Conservation (phyloP, 2,113 vertebrate species). For the Buteo buteo region DNA sequence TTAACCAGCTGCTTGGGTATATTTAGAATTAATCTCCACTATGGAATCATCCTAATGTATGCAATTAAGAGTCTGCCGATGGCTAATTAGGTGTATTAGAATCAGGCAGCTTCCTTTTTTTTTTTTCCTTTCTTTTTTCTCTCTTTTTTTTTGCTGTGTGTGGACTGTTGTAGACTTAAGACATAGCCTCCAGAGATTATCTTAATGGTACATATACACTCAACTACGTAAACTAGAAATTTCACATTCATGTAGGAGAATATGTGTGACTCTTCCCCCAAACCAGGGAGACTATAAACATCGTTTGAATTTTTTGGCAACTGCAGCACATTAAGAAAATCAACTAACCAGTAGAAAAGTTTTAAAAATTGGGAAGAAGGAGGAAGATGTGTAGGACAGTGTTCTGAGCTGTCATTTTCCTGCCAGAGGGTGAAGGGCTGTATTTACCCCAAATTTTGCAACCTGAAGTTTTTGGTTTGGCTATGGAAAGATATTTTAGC, state of each 20-base stretch:
- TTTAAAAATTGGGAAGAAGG: background rate
- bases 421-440: background rate
- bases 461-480: background rate
- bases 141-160: background rate
- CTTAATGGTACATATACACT: conserved; percentile 3
- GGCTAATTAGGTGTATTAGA: conserved; percentile 99
- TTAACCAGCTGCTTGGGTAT: conserved; percentile 96
- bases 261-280: background rate
- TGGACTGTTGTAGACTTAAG: conserved; percentile 58
- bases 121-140: background rate
- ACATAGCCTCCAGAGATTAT: conserved; percentile 45
- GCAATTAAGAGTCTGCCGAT: conserved; percentile 99
- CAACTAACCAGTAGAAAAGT: background rate
- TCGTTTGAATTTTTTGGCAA: background rate
- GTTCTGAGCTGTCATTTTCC: background rate
- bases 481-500: background rate
- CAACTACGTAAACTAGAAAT: conserved; percentile 17
- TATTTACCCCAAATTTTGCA: background rate
- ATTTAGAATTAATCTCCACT: conserved; percentile 99
- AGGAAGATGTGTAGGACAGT: background rate
- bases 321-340: background rate
- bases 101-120: conserved; percentile 79
- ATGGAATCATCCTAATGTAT: conserved; percentile 99
- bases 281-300: background rate
- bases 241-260: background rate